phyloP scores from a whole-genome alignment of 2,888 invertebrate species.

The Mechanitis messenoides region DNA sequence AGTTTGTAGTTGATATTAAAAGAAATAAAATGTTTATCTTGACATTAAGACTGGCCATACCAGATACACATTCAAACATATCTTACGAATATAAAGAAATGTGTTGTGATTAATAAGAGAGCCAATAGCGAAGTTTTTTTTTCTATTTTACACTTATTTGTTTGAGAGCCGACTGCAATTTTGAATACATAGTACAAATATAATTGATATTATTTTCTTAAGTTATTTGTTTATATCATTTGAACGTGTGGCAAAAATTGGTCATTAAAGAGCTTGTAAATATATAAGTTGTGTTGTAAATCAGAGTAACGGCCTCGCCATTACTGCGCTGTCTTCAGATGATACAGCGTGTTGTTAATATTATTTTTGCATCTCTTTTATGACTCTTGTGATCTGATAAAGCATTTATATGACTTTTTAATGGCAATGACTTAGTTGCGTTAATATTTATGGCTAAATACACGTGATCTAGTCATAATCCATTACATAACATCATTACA shows the following conservation, averaged over 20 bases:
- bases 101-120: no score
- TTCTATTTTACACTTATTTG: no score
- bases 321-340: slow-evolving; percentile 6
- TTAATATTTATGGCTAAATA: background rate
- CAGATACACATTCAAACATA: no score
- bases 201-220: no score
- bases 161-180: no score
- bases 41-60: no score
- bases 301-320: slow-evolving; percentile 6
- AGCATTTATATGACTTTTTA: slow-evolving; percentile 4
- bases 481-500: background rate
- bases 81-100: no score
- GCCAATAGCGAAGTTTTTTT: no score
- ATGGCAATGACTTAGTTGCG: slow-evolving; percentile 3
- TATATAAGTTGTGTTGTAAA: slow-evolving; percentile 2
- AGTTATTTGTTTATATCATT: slow-evolving; percentile 8
- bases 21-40: no score
- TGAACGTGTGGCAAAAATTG: slow-evolving; percentile 5
- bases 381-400: slow-evolving; percentile 6
- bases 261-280: slow-evolving; percentile 5
- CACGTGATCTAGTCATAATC: background rate
- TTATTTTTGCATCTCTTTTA: slow-evolving; percentile 7
- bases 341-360: slow-evolving; percentile 2
- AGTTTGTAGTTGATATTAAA: no score
- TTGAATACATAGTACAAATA: no score